A percentile compares a stretch with the other conserved stretches of the same genome.
phyloP scores from a whole-genome alignment of 2,888 invertebrate genomes.

The Automeris io region DNA sequence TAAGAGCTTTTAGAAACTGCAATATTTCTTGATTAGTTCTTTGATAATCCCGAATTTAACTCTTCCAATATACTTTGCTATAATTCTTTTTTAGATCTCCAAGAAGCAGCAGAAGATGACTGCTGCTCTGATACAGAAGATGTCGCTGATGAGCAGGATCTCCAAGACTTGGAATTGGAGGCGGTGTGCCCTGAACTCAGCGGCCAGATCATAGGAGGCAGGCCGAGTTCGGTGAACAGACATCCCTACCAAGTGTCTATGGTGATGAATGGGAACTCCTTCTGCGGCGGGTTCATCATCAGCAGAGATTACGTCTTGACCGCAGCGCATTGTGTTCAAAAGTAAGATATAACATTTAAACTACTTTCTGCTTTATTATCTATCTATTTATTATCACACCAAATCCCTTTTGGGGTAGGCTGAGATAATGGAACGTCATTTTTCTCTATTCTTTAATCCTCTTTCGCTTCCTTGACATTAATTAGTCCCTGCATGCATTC shows the following conservation, averaged over 20 bases:
- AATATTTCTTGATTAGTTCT: background rate
- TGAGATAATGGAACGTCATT: too few species aligned
- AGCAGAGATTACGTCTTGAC: conserved; percentile 57
- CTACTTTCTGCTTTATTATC: too few species aligned
- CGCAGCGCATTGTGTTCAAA: conserved; percentile 66
- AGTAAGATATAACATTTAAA: conserved; percentile 49
- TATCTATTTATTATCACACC: too few species aligned
- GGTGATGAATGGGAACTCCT: conserved; percentile 64
- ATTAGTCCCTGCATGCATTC: too few species aligned
- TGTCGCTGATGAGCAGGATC: conserved; percentile 26
- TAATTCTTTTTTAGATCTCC: conserved; percentile 41
- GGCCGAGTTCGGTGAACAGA: conserved; percentile 52
- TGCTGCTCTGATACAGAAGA: conserved; percentile 31
- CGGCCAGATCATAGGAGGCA: conserved; percentile 66
- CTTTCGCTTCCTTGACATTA: too few species aligned
- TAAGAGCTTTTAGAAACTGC: background rate
- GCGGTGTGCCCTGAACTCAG: conserved; percentile 60
- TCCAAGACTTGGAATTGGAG: conserved; percentile 45
- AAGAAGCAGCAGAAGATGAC: conserved; percentile 42
- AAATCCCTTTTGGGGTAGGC: too few species aligned
- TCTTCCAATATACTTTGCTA: background rate
- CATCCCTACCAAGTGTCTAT: conserved; percentile 67
- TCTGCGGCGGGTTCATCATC: conserved; percentile 69
- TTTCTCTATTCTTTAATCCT: too few species aligned
- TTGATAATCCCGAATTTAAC: background rate